phyloP scores from a whole-genome alignment of 2,113 vertebrate species.

The Eretmodus cyanostictus region DNA sequence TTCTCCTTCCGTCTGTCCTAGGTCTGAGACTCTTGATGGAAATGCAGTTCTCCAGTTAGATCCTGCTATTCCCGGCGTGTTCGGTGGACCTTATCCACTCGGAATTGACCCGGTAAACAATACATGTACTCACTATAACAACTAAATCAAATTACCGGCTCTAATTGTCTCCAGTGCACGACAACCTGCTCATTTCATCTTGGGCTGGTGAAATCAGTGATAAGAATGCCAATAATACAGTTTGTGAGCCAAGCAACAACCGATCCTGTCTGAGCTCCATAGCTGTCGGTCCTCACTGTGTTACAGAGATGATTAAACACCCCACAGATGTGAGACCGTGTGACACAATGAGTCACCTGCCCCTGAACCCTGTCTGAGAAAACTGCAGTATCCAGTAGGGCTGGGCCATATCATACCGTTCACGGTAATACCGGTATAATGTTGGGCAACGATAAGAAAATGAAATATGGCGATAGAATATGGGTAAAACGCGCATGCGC shows the following conservation, averaged over 20 bases:
- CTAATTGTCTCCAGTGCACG: background rate
- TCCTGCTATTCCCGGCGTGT: slow-evolving; percentile 84
- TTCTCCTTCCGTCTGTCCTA: background rate
- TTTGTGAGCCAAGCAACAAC: background rate
- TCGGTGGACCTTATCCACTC: slow-evolving; percentile 89
- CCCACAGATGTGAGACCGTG: background rate
- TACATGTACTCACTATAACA: background rate
- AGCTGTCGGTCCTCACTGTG: background rate
- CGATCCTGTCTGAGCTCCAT: background rate
- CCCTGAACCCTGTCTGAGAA: background rate
- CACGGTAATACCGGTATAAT: fast-evolving
- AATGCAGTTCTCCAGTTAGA: slow-evolving; percentile 84
- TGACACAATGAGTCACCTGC: background rate
- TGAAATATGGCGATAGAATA: fast-evolving
- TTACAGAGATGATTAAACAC: background rate
- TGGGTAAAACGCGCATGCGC: fast-evolving
- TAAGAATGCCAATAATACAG: background rate
- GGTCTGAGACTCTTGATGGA: slow-evolving; percentile 74
- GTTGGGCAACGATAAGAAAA: fast-evolving
- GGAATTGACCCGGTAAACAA: slow-evolving; percentile 91
- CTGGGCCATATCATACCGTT: background rate
- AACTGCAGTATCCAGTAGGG: background rate
- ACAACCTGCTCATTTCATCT: background rate
- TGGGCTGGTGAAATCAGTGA: background rate
- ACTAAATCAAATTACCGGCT: background rate